Conservation (phyloP, 2,797 vertebrate genomes). For the Gouania willdenowi region DNA sequence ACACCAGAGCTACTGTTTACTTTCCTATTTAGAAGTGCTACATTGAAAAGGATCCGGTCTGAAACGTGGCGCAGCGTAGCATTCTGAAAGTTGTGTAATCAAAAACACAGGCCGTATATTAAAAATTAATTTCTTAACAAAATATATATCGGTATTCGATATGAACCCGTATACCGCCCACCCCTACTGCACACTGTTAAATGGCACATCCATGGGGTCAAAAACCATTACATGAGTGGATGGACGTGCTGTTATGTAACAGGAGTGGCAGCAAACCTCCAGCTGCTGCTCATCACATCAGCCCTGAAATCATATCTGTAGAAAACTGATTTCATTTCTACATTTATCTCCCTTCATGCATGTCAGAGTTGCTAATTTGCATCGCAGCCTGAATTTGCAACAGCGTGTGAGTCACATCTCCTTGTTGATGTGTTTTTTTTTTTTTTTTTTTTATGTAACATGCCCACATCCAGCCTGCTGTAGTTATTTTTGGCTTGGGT, state of each 20-base stretch:
- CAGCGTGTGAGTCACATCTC: constrained; percentile 39
- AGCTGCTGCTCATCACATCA: constrained; percentile 52
- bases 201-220: constrained; percentile 48
- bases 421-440: constrained; percentile 14
- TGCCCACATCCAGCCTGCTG: constrained; percentile 13
- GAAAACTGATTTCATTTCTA: constrained; percentile 36
- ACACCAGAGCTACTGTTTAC: no score
- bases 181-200: no score
- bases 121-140: no score
- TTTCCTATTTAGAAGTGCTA: no score
- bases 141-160: no score
- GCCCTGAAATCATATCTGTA: constrained; percentile 25
- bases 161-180: no score
- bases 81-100: no score
- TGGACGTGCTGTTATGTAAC: constrained; percentile 64
- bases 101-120: no score
- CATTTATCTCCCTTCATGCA: constrained; percentile 16
- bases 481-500: constrained; percentile 62
- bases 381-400: constrained; percentile 17
- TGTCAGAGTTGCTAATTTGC: constrained; percentile 1
- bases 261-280: constrained; percentile 34
- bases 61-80: no score
- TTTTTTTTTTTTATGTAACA: constrained; percentile 37
- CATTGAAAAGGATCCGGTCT: no score
- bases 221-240: constrained; percentile 63